Conservation (phyloP, 37 sponge, comb jelly and placozoan species). For the Chondrosia reniformis region DNA sequence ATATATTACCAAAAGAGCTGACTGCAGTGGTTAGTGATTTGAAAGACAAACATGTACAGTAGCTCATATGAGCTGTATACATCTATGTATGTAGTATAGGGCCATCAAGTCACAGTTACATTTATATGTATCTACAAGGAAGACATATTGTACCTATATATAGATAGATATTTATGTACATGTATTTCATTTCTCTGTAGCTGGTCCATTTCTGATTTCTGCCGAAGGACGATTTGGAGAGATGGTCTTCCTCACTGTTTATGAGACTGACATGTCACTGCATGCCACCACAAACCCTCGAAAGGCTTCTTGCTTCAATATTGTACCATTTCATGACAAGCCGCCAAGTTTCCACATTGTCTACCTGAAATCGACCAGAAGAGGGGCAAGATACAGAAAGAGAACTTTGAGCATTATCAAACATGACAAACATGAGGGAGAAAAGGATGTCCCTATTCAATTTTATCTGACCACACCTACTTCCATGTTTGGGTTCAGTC, state of each 20-base stretch:
- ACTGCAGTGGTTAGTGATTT: neutral
- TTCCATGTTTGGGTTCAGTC: neutral
- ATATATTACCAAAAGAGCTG: neutral
- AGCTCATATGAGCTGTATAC: too few species aligned
- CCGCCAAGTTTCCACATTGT: slow-evolving; percentile 41
- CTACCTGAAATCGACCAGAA: slow-evolving; percentile 19
- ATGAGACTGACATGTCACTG: neutral
- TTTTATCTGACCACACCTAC: neutral
- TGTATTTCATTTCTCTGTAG: slow-evolving; percentile 14
- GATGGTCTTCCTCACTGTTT: slow-evolving; percentile 12
- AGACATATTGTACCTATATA: too few species aligned
- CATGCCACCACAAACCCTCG: slow-evolving; percentile 20
- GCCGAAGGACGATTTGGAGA: slow-evolving; percentile 4
- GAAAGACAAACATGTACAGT: too few species aligned
- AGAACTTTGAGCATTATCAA: neutral
- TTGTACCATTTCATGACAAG: slow-evolving; percentile 26
- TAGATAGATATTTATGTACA: neutral
- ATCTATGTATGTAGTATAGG: too few species aligned
- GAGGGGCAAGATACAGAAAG: neutral
- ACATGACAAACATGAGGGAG: neutral
- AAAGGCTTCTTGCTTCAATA: slow-evolving; percentile 25
- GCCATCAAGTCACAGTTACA: too few species aligned
- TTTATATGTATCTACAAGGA: too few species aligned
- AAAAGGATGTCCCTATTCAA: neutral
- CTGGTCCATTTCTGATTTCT: slow-evolving; percentile 47